Percentiles rank a stretch among this genome's conserved stretches.
Evolutionary conservation across 1,140 invertebrate species (phyloP).

Genomic region (Apis mellifera): DNA sequence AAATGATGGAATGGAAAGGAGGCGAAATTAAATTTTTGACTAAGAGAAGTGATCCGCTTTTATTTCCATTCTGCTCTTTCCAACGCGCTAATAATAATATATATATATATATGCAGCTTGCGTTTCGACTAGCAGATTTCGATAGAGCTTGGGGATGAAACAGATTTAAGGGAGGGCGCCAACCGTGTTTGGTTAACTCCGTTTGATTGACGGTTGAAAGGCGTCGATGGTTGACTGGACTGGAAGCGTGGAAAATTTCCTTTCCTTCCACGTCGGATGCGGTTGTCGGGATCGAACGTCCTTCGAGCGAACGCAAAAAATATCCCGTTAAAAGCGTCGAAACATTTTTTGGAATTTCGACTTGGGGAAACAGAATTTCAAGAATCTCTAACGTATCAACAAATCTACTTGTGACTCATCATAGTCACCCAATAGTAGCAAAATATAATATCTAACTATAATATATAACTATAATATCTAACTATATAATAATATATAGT

Average conservation of each 20-base stretch:
- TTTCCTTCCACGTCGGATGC: neutral
- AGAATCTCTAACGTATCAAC: too few relatives aligned
- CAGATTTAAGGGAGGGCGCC: neutral
- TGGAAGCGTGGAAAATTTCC: constrained; percentile 12
- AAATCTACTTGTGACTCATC: too few relatives aligned
- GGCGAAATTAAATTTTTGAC: constrained; percentile 1
- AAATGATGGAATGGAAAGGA: constrained; percentile 22
- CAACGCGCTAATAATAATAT: constrained; percentile 11
- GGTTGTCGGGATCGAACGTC: too few relatives aligned
- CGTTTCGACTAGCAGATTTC: neutral
- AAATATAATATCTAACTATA: too few relatives aligned
- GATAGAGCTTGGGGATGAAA: neutral
- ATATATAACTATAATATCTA: too few relatives aligned
- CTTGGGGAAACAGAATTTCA: too few relatives aligned
- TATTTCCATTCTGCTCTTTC: too few relatives aligned
- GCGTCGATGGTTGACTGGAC: neutral
- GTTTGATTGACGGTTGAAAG: constrained; percentile 5
- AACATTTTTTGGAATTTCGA: too few relatives aligned
- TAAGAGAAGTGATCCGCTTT: constrained; percentile 1
- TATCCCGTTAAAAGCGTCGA: too few relatives aligned
- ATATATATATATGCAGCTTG: neutral
- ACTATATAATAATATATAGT: too few relatives aligned
- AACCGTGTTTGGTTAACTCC: neutral
- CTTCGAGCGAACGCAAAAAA: too few relatives aligned
- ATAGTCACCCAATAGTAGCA: too few relatives aligned